Conservation (phyloP, 2,888 invertebrate species). For the Strigamia maritima region DNA sequence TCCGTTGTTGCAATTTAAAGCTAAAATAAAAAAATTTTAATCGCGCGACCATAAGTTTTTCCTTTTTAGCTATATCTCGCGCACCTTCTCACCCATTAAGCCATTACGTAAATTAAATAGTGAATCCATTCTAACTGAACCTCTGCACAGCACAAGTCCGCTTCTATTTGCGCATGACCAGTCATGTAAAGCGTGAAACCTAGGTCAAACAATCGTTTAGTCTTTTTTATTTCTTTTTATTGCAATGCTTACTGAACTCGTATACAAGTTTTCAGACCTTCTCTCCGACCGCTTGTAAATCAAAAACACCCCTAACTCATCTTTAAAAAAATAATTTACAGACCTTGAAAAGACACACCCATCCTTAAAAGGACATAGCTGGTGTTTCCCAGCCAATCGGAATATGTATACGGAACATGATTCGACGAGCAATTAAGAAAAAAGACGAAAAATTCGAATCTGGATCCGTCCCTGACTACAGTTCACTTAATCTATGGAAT, state of each 20-base stretch:
- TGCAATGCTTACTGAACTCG: neutral
- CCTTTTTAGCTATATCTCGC: no score
- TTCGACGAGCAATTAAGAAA: no score
- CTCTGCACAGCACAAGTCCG: neutral
- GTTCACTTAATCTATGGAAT: no score
- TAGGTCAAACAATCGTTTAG: slow-evolving; percentile 17
- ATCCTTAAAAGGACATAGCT: slow-evolving; percentile 1
- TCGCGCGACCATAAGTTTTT: no score
- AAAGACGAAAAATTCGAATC: no score
- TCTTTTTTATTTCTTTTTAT: neutral
- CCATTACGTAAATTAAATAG: neutral
- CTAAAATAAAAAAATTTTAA: no score
- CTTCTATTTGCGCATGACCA: neutral
- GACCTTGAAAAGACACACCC: slow-evolving; percentile 18
- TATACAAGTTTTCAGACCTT: no score
- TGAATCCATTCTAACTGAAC: neutral
- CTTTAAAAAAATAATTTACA: neutral
- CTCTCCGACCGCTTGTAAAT: neutral
- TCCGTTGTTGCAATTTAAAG: no score
- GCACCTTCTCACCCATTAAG: neutral
- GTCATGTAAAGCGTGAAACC: neutral
- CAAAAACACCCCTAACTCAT: neutral
- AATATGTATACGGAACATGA: no score
- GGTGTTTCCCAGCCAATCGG: neutral
- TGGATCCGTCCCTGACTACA: no score